phyloP scores from a whole-genome alignment of 2,797 vertebrate genomes.

The Austrolebias charrua region DNA sequence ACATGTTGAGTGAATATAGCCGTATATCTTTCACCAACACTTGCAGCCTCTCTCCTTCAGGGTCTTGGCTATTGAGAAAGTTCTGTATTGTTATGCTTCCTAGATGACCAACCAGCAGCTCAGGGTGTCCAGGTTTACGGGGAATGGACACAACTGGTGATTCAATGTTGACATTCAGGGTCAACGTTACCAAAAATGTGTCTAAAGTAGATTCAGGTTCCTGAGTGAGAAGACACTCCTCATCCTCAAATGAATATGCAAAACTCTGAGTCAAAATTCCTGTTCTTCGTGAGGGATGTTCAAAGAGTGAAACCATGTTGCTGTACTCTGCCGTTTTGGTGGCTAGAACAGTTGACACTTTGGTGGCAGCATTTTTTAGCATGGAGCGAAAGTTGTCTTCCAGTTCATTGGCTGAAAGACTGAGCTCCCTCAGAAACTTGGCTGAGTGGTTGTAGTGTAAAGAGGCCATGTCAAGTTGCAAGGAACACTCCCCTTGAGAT shows the following conservation, averaged over 20 bases:
- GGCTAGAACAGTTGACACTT: slow-evolving; percentile 91
- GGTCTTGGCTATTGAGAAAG: slow-evolving; percentile 85
- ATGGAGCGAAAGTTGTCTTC: slow-evolving; percentile 95
- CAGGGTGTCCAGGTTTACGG: slow-evolving; percentile 90
- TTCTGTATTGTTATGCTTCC: slow-evolving; percentile 95
- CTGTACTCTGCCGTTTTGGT: slow-evolving; percentile 97
- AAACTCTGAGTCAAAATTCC: slow-evolving; percentile 77
- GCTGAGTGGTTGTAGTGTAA: slow-evolving; percentile 97
- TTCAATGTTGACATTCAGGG: slow-evolving; percentile 91
- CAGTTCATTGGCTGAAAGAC: slow-evolving; percentile 93
- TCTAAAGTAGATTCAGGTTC: slow-evolving; percentile 70
- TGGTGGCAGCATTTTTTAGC: slow-evolving; percentile 92
- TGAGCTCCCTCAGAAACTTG: slow-evolving; percentile 92
- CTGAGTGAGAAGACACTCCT: slow-evolving; percentile 64
- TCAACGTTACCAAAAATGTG: slow-evolving; percentile 88
- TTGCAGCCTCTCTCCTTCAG: slow-evolving; percentile 86
- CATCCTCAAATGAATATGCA: slow-evolving; percentile 78
- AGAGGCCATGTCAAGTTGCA: slow-evolving; percentile 93
- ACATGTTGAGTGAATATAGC: slow-evolving; percentile 92
- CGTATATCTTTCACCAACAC: slow-evolving; percentile 95
- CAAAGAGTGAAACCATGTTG: slow-evolving; percentile 95
- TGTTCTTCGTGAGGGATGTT: slow-evolving; percentile 80
- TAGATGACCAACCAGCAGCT: slow-evolving; percentile 92
- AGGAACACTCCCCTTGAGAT: slow-evolving; percentile 87
- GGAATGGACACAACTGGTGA: slow-evolving; percentile 95